Evolutionary conservation across 2,113 vertebrate species (phyloP).

Genomic region (Chionis minor): DNA sequence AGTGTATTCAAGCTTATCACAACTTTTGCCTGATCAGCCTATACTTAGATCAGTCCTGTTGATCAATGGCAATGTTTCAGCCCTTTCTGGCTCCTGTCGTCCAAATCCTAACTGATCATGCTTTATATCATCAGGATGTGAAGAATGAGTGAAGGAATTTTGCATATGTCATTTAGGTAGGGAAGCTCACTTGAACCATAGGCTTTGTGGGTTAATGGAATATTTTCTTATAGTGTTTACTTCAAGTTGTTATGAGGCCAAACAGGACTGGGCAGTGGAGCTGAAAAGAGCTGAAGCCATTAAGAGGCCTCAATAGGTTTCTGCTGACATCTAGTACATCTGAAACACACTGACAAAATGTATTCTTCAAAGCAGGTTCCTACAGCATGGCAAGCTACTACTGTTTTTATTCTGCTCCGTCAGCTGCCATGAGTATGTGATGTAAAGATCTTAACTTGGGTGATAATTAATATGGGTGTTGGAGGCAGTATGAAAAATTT

Average conservation of each 20-base stretch:
- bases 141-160: neutral
- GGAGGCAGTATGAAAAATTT: neutral
- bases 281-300: neutral
- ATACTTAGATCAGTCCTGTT: neutral
- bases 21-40: neutral
- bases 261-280: neutral
- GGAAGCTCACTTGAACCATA: neutral
- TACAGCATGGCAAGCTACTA: neutral
- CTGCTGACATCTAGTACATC: neutral
- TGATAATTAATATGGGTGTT: neutral
- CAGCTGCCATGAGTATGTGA: neutral
- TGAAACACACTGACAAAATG: neutral
- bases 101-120: neutral
- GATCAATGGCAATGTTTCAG: neutral
- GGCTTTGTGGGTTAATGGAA: neutral
- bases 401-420: neutral
- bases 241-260: neutral
- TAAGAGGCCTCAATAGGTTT: neutral
- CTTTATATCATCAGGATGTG: neutral
- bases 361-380: neutral
- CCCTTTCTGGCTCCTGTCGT: neutral
- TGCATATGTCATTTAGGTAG: neutral
- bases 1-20: neutral
- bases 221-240: neutral
- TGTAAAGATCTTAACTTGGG: neutral